phyloP scores from a whole-genome alignment of 2,797 vertebrate species.

The Pangasius mekongensis region DNA sequence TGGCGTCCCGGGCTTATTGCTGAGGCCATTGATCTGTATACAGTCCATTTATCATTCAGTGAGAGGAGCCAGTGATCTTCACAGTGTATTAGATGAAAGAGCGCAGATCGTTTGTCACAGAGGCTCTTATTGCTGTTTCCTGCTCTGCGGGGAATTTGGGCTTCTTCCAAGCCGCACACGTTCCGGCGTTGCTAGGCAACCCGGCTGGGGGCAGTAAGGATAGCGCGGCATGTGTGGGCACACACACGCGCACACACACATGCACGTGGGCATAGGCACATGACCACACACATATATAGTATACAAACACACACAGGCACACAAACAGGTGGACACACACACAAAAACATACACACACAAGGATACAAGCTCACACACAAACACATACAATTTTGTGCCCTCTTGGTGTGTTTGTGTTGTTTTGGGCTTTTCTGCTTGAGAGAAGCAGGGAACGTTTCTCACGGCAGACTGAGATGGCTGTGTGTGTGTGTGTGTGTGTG shows the following conservation, averaged over 20 bases:
- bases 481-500: slow-evolving; percentile 12
- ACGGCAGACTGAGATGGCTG: background rate
- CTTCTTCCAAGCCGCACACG: slow-evolving; percentile 86
- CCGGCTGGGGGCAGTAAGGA: slow-evolving; percentile 73
- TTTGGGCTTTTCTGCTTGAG: slow-evolving; percentile 16
- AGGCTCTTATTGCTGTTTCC: slow-evolving; percentile 87
- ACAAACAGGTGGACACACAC: slow-evolving; percentile 24
- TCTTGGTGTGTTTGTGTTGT: slow-evolving; percentile 5
- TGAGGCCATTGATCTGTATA: slow-evolving; percentile 87
- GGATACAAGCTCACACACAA: background rate
- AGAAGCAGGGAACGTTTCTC: slow-evolving; percentile 28
- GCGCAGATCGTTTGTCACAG: slow-evolving; percentile 89
- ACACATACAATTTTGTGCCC: slow-evolving; percentile 12
- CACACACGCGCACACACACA: slow-evolving; percentile 52
- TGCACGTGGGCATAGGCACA: slow-evolving; percentile 34
- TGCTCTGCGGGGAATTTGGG: slow-evolving; percentile 84
- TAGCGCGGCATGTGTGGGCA: slow-evolving; percentile 39
- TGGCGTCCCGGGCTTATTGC: slow-evolving; percentile 78
- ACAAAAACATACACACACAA: background rate
- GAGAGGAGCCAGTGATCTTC: slow-evolving; percentile 90
- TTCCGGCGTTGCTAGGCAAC: slow-evolving; percentile 93
- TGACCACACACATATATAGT: slow-evolving; percentile 24
- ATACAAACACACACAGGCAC: slow-evolving; percentile 48
- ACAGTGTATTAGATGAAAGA: slow-evolving; percentile 93
- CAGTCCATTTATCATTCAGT: slow-evolving; percentile 90